Evolutionary conservation across 2,888 invertebrate genomes (phyloP), one percentile per base, ranked within the genome.

Genomic region (Heliconius hortense): DNA sequence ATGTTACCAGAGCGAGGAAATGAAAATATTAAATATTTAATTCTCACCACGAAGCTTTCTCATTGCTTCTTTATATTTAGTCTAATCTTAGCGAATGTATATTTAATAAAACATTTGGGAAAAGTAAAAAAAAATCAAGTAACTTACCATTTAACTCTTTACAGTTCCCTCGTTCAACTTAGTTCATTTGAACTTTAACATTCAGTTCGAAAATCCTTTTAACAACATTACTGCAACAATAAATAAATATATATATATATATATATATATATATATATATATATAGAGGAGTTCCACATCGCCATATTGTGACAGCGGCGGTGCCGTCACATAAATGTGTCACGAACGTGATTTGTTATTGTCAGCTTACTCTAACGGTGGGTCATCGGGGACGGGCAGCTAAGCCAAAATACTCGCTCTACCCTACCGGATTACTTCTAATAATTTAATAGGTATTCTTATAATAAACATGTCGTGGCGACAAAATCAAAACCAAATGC

Each of bases 371-470:
- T 89, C 86, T 88, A 81, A 80, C 78, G 71, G 74, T 69, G 73
- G 73, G 74, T 72, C 76, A 87, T 86, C 84, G 81, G 81, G 81
- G 82, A 84, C 83, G 83, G 85, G 86, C 88, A 86, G 87, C 85
- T 86, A 85, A 86, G 88, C 89, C 89, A 89, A 89, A 91, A 90
- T 89, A 89, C 89, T 88, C 83, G 86, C 86, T 89, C 88, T 85
- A 88, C 88, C 84, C 85, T 86, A 82, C 84, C 84, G 89, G 91
- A 91, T 92, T 92, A 92, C 86, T 87, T 86, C 88, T 86, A 90
- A 92, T 90, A 90, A 92, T 92, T 92, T 92, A 93, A 93, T 92
- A 92, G 92, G 88, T 87, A 89, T 90, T 90, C 91, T 89, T 89
- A 92, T 91, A 93, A 93, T 93, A 93, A 93, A 92, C 91, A 92